A percentile compares a stretch with the other conserved stretches of the same genome.
phyloP scores from a whole-genome alignment of 2,888 invertebrate species.

The Harpagoxenus sublaevis region DNA sequence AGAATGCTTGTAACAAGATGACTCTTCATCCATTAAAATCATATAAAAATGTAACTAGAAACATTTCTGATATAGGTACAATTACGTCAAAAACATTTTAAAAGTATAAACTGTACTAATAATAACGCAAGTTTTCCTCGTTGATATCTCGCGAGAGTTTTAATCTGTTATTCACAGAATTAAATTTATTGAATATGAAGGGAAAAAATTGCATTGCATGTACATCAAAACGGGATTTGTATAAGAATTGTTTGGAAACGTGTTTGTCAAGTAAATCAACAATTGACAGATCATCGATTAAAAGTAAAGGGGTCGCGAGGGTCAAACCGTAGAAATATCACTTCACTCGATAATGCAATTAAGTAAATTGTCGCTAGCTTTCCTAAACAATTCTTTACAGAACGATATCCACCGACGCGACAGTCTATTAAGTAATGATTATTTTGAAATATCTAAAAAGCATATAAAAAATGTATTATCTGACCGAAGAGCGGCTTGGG shows the following conservation, averaged over 20 bases:
- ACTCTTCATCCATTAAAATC: not conserved
- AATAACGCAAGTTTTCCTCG: not conserved
- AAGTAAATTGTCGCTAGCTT: conserved; percentile 61
- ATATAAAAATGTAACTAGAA: not conserved
- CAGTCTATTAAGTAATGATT: not conserved
- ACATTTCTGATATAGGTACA: not conserved
- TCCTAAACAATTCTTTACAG: conserved; percentile 50
- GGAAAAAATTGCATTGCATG: not conserved
- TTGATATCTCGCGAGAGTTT: not conserved
- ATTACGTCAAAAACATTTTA: not conserved
- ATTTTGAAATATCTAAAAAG: not conserved
- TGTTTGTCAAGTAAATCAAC: conserved; percentile 43
- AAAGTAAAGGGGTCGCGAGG: conserved; percentile 26
- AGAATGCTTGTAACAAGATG: conserved; percentile 1
- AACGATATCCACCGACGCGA: not conserved
- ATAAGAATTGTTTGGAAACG: conserved; percentile 24
- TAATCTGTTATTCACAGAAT: not conserved
- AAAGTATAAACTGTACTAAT: not conserved
- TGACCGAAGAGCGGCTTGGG: conserved; percentile 12
- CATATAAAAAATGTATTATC: conserved; percentile 48
- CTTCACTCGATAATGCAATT: conserved; percentile 58
- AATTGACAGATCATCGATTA: conserved; percentile 39
- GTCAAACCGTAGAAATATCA: conserved; percentile 50
- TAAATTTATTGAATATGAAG: not conserved
- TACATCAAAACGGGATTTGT: not conserved